Conservation (phyloP, 2,888 invertebrate species). For the Callyntrura sp. region DNA sequence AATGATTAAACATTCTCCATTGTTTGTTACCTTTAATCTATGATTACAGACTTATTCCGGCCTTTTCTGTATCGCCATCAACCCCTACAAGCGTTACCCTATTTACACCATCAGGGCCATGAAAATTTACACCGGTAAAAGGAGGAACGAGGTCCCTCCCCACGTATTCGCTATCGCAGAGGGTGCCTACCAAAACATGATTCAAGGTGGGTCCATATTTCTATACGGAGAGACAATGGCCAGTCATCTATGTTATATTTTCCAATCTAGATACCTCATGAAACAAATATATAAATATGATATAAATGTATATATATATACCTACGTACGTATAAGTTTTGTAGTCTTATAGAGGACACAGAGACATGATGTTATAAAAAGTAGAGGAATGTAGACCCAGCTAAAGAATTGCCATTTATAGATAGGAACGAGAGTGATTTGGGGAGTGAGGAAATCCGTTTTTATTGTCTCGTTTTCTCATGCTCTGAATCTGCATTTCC, state of each 20-base stretch:
- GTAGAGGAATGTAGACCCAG: not conserved
- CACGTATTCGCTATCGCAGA: constrained; percentile 99
- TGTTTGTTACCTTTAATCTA: not conserved
- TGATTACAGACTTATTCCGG: constrained; percentile 98
- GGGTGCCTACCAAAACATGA: constrained; percentile 99
- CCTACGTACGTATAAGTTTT: too few species aligned
- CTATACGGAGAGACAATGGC: not conserved
- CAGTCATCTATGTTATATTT: not conserved
- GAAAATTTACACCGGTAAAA: constrained; percentile 99
- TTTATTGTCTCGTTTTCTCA: constrained; percentile 21
- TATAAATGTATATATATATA: too few species aligned
- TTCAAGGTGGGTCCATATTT: constrained; percentile 93
- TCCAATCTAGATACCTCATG: too few species aligned
- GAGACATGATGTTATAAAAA: not conserved
- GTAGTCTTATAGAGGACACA: not conserved
- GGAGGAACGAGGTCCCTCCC: constrained; percentile 99
- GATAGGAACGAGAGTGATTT: constrained; percentile 41
- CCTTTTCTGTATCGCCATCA: constrained; percentile 99
- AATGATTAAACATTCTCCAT: not conserved
- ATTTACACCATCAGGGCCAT: constrained; percentile 99
- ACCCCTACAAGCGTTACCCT: constrained; percentile 99
- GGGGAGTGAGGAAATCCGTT: constrained; percentile 11
- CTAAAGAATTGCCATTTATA: constrained; percentile 34
- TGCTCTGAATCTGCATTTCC: not conserved
- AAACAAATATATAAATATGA: too few species aligned